Evolutionary conservation across 2,113 vertebrate genomes (phyloP), one percentile per base, ranked within the genome.

Genomic region (Eidolon helvum): DNA sequence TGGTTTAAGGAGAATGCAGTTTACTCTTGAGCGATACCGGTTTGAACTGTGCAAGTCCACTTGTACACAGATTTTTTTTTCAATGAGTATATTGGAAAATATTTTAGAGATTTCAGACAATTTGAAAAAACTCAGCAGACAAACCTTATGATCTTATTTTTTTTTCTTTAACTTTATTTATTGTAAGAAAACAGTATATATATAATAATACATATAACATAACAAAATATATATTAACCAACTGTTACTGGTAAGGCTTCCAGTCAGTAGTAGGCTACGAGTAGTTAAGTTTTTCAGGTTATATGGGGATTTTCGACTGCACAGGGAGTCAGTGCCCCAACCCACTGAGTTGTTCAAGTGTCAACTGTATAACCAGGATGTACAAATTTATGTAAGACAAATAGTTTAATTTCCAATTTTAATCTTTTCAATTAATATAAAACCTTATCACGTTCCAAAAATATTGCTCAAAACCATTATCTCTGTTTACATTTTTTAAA

Each of bases 401-500:
- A 85, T 30, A 55, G 7, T 50, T 83, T 82, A 45, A 83, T 90
- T 89, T 91, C 35, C 45, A 91, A 33, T 96, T 96, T 95, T 97
- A 92, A 63, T 92, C 45, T 95, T 96, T 94, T 96, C 12, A 90
- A 30, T 90, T 71, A 85, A 43, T 89, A 63, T 92, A 90, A 97
- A 65, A 72, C 35, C 61, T 86, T 71, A 74, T 50, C 16, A 38
- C 22, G 68, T 90, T 93, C 30, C 24, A 63, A 87, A 92, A 95
- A 77, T 93, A 74, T 79, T 79, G 7, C 43, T 91, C 22, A 92
- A 96, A 95, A 85, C 66, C n/a, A 68, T 94, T 79, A 61, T 80
- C 40, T 96, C 28, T 93, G 24, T 95, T 82, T 84, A n/a, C 22
- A 80, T 96, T 95, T 90, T 43, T 91, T 98, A 0, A 97, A 65